Evolutionary conservation across 1,140 invertebrate species (phyloP).

Genomic region (Lysiphlebus fabarum): DNA sequence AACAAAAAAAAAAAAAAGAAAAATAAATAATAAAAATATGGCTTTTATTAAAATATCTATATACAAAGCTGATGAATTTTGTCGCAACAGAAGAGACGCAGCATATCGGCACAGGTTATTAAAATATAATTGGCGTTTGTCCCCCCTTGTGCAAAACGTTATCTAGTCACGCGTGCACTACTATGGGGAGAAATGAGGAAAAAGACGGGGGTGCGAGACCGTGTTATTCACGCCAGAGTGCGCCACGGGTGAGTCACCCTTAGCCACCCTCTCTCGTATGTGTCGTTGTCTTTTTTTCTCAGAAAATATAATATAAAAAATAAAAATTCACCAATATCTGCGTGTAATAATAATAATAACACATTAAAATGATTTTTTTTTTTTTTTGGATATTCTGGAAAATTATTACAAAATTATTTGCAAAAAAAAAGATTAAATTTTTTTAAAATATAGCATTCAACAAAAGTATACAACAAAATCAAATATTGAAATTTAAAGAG

Average conservation of each 20-base stretch:
- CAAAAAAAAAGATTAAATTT: too few species aligned
- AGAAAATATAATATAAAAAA: neutral
- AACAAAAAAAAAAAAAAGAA: too few species aligned
- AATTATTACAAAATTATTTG: too few species aligned
- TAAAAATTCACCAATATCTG: neutral
- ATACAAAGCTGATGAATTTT: neutral
- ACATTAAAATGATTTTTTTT: too few species aligned
- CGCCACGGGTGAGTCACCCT: slow-evolving; percentile 49
- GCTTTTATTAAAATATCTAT: neutral
- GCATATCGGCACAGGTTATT: slow-evolving; percentile 34
- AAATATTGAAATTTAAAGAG: neutral
- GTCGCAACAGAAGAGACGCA: too few species aligned
- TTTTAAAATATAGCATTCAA: neutral
- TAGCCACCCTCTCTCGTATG: slow-evolving; percentile 23
- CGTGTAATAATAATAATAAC: too few species aligned
- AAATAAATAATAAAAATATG: slow-evolving; percentile 11
- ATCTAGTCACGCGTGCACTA: slow-evolving; percentile 50
- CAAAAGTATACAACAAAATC: neutral
- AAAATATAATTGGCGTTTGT: slow-evolving; percentile 52
- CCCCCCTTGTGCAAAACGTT: slow-evolving; percentile 46
- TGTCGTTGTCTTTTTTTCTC: slow-evolving; percentile 12
- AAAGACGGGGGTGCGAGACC: slow-evolving; percentile 9
- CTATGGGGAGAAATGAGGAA: slow-evolving; percentile 32
- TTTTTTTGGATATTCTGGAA: too few species aligned
- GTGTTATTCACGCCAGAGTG: slow-evolving; percentile 50